Percentiles rank a stretch among this genome's conserved stretches.
These are phyloP conservation scores for Hephaestus fuliginosus DNA, from an alignment of 2,797 vertebrate species.

Conservation along the genomic window DNA sequence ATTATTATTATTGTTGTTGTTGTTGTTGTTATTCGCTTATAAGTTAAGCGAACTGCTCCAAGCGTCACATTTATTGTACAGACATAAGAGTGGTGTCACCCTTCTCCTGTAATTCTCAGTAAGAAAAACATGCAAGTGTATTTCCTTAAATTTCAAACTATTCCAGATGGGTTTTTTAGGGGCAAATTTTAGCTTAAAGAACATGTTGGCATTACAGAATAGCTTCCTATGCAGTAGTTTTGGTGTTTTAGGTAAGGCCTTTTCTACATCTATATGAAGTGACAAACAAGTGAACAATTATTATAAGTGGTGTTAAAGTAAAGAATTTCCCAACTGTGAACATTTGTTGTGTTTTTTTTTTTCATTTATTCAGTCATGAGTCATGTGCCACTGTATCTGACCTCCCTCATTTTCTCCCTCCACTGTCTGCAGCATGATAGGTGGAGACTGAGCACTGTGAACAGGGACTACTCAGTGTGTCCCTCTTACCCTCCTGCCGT, in stretches of 20 bases:
- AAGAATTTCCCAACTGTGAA: neutral
- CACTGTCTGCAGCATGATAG: constrained; percentile 79
- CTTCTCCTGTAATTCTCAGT: neutral
- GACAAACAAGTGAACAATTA: neutral
- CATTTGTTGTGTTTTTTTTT: neutral
- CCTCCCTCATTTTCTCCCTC: neutral
- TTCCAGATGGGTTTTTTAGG: neutral
- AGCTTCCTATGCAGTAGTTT: neutral
- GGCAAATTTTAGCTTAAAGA: neutral
- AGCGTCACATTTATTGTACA: neutral
- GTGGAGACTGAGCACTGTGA: constrained; percentile 90
- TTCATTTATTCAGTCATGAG: neutral
- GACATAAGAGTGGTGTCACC: neutral
- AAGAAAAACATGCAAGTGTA: neutral
- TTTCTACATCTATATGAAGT: neutral
- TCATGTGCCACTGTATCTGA: neutral
- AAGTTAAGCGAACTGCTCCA: neutral
- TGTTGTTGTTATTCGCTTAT: neutral
- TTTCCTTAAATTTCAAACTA: neutral
- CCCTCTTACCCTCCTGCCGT: constrained; percentile 84
- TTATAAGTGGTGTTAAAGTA: neutral
- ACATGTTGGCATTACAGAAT: neutral
- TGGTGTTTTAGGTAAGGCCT: neutral
- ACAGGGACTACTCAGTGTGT: constrained; percentile 86
- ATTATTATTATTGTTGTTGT: no score